Conservation (phyloP, 2,113 vertebrate genomes). For the Podilymbus podiceps region DNA sequence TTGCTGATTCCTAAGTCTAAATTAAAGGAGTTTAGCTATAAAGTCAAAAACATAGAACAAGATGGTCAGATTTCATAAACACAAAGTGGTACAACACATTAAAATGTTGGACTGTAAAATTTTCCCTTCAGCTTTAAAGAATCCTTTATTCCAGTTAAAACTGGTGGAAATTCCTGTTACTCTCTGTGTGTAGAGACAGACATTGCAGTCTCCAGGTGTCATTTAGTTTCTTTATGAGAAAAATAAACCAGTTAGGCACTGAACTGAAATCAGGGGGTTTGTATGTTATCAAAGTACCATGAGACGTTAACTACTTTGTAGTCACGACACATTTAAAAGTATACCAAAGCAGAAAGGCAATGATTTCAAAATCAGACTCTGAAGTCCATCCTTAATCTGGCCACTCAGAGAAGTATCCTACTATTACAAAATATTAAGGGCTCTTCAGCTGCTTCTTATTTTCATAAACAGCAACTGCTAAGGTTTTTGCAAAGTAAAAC, state of each 20-base stretch:
- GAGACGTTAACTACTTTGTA: neutral
- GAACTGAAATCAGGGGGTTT: neutral
- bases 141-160: neutral
- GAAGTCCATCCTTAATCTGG: neutral
- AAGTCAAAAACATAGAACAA: slow-evolving; percentile 28
- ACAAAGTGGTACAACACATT: neutral
- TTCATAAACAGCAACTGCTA: neutral
- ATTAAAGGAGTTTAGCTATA: slow-evolving; percentile 22
- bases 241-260: neutral
- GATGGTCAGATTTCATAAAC: neutral
- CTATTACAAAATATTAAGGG: neutral
- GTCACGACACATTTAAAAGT: neutral
- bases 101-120: neutral
- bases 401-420: neutral
- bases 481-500: neutral
- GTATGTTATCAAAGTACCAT: neutral
- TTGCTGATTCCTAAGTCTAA: slow-evolving; percentile 15
- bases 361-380: neutral
- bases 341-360: neutral
- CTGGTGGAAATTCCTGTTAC: neutral
- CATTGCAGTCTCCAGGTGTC: neutral
- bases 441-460: neutral
- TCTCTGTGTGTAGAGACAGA: neutral
- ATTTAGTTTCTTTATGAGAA: neutral
- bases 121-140: neutral